These are phyloP conservation scores for Centruroides vittatus DNA, from an alignment of 1,140 invertebrate genomes.

Conservation along the genomic window DNA sequence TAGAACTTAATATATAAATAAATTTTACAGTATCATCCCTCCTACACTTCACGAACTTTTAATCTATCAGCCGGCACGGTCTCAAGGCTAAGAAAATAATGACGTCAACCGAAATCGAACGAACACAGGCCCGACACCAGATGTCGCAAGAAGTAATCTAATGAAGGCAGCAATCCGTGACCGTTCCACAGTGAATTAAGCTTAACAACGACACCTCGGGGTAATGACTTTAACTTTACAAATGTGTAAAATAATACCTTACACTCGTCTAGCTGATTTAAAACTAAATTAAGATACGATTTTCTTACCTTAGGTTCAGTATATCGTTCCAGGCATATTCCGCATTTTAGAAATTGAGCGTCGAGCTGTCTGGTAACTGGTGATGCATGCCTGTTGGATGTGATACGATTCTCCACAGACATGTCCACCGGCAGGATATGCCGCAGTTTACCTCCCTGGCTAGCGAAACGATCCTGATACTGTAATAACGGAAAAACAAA, in stretches of 20 bases:
- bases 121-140: not conserved
- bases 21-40: too few species aligned
- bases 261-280: too few species aligned
- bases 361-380: not conserved
- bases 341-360: slow-evolving; percentile 29
- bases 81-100: too few species aligned
- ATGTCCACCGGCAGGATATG: too few species aligned
- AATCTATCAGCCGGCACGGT: too few species aligned
- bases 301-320: slow-evolving; percentile 23
- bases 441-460: too few species aligned
- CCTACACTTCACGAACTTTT: too few species aligned
- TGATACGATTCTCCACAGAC: too few species aligned
- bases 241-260: not conserved
- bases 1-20: too few species aligned
- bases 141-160: not conserved
- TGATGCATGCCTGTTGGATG: too few species aligned
- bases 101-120: not conserved
- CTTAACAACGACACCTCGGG: not conserved
- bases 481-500: too few species aligned
- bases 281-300: not conserved
- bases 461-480: too few species aligned
- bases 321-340: slow-evolving; percentile 27
- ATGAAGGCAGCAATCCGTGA: not conserved
- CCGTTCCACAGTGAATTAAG: not conserved
- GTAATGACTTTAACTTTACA: not conserved